Conservation (phyloP, 53 echinoderm and acorn worm species). For the Luidia sarsii region DNA sequence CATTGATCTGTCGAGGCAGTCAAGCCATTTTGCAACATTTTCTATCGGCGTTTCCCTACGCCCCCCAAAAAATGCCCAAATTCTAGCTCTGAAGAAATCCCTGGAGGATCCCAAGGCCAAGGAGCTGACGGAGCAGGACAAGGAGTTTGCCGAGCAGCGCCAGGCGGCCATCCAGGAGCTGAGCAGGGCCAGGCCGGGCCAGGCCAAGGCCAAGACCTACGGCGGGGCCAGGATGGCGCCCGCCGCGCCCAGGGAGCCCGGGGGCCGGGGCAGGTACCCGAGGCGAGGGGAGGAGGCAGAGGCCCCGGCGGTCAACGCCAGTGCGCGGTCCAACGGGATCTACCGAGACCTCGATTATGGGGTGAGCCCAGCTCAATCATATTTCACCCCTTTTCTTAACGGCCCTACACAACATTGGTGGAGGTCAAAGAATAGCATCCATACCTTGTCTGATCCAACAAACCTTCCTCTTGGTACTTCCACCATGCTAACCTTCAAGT, state of each 20-base stretch:
- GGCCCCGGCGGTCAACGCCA: slow-evolving; percentile 16
- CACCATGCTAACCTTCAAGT: too few species aligned
- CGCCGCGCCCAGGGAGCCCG: not conserved
- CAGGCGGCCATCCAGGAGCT: slow-evolving; percentile 88
- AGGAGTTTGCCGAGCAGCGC: slow-evolving; percentile 95
- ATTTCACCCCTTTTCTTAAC: too few species aligned
- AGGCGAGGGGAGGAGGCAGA: slow-evolving; percentile 24
- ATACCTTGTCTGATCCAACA: too few species aligned
- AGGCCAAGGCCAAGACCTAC: slow-evolving; percentile 82
- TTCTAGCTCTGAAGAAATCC: slow-evolving; percentile 77
- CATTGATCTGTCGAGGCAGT: too few species aligned
- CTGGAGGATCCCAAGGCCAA: slow-evolving; percentile 76
- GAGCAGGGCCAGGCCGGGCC: slow-evolving; percentile 63
- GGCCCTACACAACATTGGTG: too few species aligned
- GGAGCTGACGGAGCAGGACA: slow-evolving; percentile 90
- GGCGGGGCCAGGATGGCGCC: slow-evolving; percentile 61
- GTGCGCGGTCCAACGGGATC: slow-evolving; percentile 51
- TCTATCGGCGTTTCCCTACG: too few species aligned
- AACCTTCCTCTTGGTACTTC: too few species aligned
- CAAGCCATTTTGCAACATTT: too few species aligned
- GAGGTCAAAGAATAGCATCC: too few species aligned
- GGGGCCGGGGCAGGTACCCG: not conserved
- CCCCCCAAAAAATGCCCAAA: too few species aligned
- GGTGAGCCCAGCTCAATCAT: too few species aligned
- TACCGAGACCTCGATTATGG: slow-evolving; percentile 73